A percentile compares a stretch with the other conserved stretches of the same genome.
These are phyloP conservation scores for Bombus polaris DNA, from an alignment of 1,140 invertebrate genomes.

Conservation along the genomic window DNA sequence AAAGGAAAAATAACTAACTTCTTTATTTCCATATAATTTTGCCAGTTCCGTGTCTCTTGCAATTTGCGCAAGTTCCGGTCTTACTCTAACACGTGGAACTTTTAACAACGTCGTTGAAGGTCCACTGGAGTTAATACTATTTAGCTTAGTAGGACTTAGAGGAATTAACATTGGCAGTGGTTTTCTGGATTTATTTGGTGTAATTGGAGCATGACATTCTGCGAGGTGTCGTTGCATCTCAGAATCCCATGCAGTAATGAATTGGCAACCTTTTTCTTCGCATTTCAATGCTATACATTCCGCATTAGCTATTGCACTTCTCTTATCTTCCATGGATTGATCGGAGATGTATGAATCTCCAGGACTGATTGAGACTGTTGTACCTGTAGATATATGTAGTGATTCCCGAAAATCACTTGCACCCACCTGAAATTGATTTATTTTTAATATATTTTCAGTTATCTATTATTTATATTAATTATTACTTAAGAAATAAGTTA, in stretches of 20 bases:
- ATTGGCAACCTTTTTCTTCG: slow-evolving; percentile 82
- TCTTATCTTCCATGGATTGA: slow-evolving; percentile 60
- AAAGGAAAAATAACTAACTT: slow-evolving; percentile 63
- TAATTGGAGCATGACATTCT: slow-evolving; percentile 74
- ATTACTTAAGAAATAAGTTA: not conserved
- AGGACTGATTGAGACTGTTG: slow-evolving; percentile 41
- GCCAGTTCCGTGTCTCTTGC: slow-evolving; percentile 84
- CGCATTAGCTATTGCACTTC: slow-evolving; percentile 68
- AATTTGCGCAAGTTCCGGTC: slow-evolving; percentile 81
- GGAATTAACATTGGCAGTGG: slow-evolving; percentile 79
- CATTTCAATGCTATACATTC: slow-evolving; percentile 80
- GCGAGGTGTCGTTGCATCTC: slow-evolving; percentile 81
- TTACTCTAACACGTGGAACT: slow-evolving; percentile 77
- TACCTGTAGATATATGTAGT: slow-evolving; percentile 48
- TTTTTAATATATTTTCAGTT: not conserved
- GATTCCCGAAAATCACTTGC: slow-evolving; percentile 77
- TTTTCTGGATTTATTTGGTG: slow-evolving; percentile 72
- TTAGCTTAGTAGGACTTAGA: slow-evolving; percentile 64
- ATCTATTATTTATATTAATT: not conserved
- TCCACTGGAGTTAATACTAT: slow-evolving; percentile 45
- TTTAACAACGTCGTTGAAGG: slow-evolving; percentile 71
- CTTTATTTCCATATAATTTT: slow-evolving; percentile 80
- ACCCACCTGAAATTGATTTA: slow-evolving; percentile 71
- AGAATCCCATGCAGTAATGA: slow-evolving; percentile 83
- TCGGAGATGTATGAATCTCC: slow-evolving; percentile 58